phyloP scores from a whole-genome alignment of 2,797 vertebrate genomes.

The Austrolebias charrua region DNA sequence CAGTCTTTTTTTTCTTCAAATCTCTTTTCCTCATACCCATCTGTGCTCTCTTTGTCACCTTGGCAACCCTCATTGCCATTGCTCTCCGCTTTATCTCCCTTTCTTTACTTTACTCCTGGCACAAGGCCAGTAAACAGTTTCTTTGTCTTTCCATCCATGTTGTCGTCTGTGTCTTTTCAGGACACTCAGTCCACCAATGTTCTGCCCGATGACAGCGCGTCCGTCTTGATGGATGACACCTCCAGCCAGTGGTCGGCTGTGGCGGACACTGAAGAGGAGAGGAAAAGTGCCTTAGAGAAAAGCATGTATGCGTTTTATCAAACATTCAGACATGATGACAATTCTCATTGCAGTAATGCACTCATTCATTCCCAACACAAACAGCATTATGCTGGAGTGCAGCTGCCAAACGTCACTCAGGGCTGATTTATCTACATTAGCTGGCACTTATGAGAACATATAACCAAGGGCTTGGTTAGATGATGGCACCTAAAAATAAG shows the following conservation, averaged over 20 bases:
- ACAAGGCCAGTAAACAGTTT: constrained; percentile 48
- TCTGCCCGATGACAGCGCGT: constrained; percentile 74
- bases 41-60: constrained; percentile 64
- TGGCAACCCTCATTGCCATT: constrained; percentile 74
- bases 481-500: constrained; percentile 11
- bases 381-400: constrained; percentile 2
- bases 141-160: constrained; percentile 11
- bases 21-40: constrained; percentile 63
- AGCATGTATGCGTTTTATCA: constrained; percentile 84
- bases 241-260: constrained; percentile 78
- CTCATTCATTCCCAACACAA: neutral
- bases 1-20: constrained; percentile 70
- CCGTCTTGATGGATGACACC: constrained; percentile 77
- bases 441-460: neutral
- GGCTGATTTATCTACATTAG: neutral
- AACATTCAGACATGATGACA: constrained; percentile 5
- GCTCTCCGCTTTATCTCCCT: constrained; percentile 50
- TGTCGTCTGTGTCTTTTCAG: constrained; percentile 57
- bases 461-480: neutral
- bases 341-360: neutral
- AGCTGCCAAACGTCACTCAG: neutral
- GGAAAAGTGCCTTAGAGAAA: constrained; percentile 88
- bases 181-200: constrained; percentile 70
- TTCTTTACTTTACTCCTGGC: constrained; percentile 43
- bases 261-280: constrained; percentile 86